Evolutionary conservation across 2,888 invertebrate genomes (phyloP), one percentile per base, ranked within the genome.

Genomic region (Catotricha subobsoleta): DNA sequence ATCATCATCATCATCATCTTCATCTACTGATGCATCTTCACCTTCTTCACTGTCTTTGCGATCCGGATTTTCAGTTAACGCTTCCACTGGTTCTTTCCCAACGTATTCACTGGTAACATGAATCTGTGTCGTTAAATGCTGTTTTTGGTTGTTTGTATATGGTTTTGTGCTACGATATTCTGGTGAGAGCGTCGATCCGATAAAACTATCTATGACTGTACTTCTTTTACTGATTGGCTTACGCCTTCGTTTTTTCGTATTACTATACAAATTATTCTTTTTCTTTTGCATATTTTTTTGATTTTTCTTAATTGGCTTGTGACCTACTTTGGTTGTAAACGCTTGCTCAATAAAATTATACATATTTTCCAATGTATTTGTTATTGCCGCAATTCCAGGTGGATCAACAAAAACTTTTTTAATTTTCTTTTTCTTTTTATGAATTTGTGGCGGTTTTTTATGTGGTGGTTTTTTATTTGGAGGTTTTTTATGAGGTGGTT

Each of bases 31-130:
- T 7, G 29, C 19, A 16, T 12, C 27, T 6, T 5, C 2, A 19
- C 3, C 16, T 4, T 27, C 15, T 21, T 31, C 12, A 8, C 29
- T 15, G n/a, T 23, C 10, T 4, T 12, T 2, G 9, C 3, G 4
- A 3, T n/a, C 18, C 10, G 27, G 35, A n/a, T 3, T 8, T 23
- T 27, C 3, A 23, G n/a, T n/a, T n/a, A n/a, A n/a, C n/a, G n/a
- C n/a, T 29, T n/a, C 18, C 16, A 6, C 13, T 12, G 35, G 19
- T 2, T 40, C 23, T 12, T 23, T 16, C 1, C 39, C 43, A 20
- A 41, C 19, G 38, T 45, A 48, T 43, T 48, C 47, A 37, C 46
- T 50, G 12, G 48, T 49, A 7, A 49, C 46, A 36, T 48, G 49
- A 41, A 49, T 47, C 34, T 47, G 45, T 1, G 48, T 48, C 3